Percentiles rank a stretch among this genome's conserved stretches.
These are phyloP conservation scores for Gisinianus flammeolus DNA, from an alignment of 2,888 invertebrate genomes.

Conservation along the genomic window DNA sequence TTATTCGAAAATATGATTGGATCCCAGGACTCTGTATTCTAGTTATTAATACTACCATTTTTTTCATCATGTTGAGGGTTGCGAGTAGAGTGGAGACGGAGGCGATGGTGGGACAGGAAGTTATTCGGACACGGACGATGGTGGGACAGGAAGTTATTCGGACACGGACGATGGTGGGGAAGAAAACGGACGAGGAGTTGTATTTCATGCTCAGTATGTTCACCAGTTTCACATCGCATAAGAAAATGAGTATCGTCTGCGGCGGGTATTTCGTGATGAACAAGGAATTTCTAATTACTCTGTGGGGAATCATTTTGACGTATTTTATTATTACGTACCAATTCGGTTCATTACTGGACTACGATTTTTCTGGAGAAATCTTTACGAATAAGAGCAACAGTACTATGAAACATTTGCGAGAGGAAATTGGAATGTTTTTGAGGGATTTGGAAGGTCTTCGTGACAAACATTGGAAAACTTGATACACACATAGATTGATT, in stretches of 20 bases:
- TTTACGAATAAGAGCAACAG: neutral
- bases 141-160: constrained; percentile 50
- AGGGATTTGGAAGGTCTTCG: constrained; percentile 39
- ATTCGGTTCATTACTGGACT: constrained; percentile 45
- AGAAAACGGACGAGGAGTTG: constrained; percentile 48
- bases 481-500: too few species aligned
- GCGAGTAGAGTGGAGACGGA: constrained; percentile 15
- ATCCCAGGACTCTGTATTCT: constrained; percentile 35
- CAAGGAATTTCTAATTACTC: constrained; percentile 45
- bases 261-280: constrained; percentile 46
- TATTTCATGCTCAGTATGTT: constrained; percentile 50
- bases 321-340: constrained; percentile 51
- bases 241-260: constrained; percentile 41
- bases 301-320: constrained; percentile 40
- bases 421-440: constrained; percentile 42
- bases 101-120: constrained; percentile 49
- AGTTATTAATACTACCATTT: neutral
- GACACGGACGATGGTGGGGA: constrained; percentile 44
- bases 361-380: neutral
- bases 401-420: neutral
- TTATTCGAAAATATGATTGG: constrained; percentile 46
- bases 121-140: constrained; percentile 46
- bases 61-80: neutral
- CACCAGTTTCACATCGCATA: constrained; percentile 46
- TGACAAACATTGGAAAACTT: neutral